Evolutionary conservation across 1,140 invertebrate species (phyloP).

Genomic region (Hesperophylax magnus): DNA sequence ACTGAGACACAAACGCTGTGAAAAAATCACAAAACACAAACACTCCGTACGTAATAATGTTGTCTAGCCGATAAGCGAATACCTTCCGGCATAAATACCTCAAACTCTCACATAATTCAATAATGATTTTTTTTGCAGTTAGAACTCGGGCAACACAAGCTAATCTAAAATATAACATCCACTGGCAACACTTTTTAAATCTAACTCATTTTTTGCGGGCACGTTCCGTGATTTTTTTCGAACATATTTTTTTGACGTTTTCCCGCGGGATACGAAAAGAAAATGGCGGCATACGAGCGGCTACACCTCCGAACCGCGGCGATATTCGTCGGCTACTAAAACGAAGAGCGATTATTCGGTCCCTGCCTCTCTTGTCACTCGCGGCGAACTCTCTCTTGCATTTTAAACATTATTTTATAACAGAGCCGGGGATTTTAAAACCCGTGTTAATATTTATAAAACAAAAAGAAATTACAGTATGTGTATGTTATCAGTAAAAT

Average conservation of each 20-base stretch:
- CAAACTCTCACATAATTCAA: not conserved
- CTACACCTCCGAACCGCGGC: conserved; percentile 13
- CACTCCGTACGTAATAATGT: not conserved
- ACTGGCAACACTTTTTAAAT: not conserved
- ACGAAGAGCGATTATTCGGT: conserved; percentile 22
- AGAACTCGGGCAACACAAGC: no score
- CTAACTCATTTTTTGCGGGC: not conserved
- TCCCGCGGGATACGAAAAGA: conserved; percentile 22
- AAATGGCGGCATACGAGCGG: conserved; percentile 5
- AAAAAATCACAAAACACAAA: conserved; percentile 30
- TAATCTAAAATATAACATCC: not conserved
- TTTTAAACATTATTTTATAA: conserved; percentile 14
- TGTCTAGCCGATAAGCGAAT: conserved; percentile 15
- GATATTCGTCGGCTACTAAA: conserved; percentile 28
- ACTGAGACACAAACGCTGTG: not conserved
- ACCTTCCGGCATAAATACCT: conserved; percentile 10
- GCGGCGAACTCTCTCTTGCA: conserved; percentile 33
- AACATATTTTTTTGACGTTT: not conserved
- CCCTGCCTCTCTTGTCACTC: conserved; percentile 32
- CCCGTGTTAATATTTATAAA: not conserved
- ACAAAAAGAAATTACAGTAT: not conserved
- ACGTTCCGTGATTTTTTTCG: conserved; percentile 2
- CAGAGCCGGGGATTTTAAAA: conserved; percentile 2
- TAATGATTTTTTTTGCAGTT: not conserved
- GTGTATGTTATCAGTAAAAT: no score